phyloP scores from a whole-genome alignment of 2,113 vertebrate genomes.

The Halichoerus grypus region DNA sequence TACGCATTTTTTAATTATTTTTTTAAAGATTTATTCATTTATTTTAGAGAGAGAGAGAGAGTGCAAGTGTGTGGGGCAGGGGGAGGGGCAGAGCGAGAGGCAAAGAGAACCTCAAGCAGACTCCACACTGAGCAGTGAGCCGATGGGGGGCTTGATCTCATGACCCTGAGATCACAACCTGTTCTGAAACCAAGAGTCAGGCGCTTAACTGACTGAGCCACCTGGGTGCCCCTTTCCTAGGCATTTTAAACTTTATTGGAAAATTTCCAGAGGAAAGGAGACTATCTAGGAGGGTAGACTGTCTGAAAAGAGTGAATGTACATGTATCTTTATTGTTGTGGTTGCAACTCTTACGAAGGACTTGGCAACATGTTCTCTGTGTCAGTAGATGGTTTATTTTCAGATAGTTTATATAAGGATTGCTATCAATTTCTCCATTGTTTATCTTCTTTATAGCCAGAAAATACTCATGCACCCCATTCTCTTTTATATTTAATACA shows the following conservation, averaged over 20 bases:
- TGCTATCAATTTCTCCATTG: neutral
- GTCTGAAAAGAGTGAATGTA: neutral
- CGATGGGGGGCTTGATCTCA: neutral
- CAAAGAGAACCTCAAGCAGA: neutral
- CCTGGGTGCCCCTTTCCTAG: neutral
- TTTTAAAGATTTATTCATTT: neutral
- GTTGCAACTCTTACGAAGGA: neutral
- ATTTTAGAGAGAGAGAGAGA: neutral
- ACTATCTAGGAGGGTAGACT: neutral
- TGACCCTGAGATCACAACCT: neutral
- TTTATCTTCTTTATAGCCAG: neutral
- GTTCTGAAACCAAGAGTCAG: neutral
- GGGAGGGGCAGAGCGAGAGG: neutral
- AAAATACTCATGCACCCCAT: neutral
- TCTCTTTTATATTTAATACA: neutral
- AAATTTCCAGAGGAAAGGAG: neutral
- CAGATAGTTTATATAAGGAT: neutral
- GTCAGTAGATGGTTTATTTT: neutral
- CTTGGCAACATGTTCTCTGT: neutral
- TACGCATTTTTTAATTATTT: neutral
- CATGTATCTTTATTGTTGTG: neutral
- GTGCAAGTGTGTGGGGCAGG: neutral
- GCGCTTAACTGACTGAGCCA: neutral
- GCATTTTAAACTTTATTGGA: neutral
- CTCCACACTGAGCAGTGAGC: neutral